Base-by-base conservation (phyloP, 2,797 vertebrate species). In the Agapornis canus region DNA sequence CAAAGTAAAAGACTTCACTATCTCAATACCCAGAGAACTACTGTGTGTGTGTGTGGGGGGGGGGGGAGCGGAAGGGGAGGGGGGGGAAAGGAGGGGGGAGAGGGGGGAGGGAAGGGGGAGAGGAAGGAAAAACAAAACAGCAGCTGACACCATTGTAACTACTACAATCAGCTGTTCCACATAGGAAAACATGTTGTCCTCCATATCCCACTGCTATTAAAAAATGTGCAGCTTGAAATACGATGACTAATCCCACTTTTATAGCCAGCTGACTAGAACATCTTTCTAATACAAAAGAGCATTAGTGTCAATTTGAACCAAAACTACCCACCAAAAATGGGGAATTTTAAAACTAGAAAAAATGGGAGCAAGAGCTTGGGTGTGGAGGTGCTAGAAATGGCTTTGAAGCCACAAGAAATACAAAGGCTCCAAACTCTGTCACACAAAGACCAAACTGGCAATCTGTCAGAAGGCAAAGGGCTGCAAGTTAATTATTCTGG, bases 381-480 rank as follows among this genome's bases (percentile, higher is more conserved):
- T 8, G 8, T 70, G 29, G 51, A 94, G 91, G 56, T 29, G 64
- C 20, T 60, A 66, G 39, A 82, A 92, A 84, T 2, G 3, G 73
- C 64, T 96, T 86, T 92, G 73, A 84, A 94, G 77, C 45, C 2
- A 0, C 3, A 0, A 93, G 69, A 83, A 95, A 92, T 6, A 42
- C 0, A 0, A 86, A 85, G 52, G 51, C 39, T 73, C 35, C 82
- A 86, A 89, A 91, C 40, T 82, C 11, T 72, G 86, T 80, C 90
- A 87, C 63, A 90, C 48, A 75, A 82, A 93, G 89, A 49, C 45
- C 1, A 0, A 90, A 61, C 47, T 92, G 81, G 92, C 87, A 85
- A 94, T 80, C 71, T 95, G 85, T 86, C 95, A 97, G 81, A 92
- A 92, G 82, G 71, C 91, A 94, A 92, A 94, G 92, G 77, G 86